Base-by-base conservation (phyloP, 2,797 vertebrate genomes). In the Mallotus villosus region DNA sequence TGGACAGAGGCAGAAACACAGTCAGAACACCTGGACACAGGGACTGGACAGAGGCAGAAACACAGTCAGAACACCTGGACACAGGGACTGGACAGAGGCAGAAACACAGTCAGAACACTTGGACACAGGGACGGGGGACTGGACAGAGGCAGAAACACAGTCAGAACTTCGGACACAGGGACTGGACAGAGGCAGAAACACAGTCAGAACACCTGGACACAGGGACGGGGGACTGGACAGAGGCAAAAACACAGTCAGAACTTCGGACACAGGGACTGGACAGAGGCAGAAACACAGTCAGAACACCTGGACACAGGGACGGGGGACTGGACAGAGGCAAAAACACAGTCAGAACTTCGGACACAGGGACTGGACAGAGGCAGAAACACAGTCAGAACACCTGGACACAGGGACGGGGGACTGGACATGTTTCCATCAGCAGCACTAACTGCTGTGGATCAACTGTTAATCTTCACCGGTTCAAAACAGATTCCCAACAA, bases 1-100 rank as follows among this genome's bases (percentile, higher is more conserved):
- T n/a, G n/a, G 17, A 81, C 32, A 37, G 80, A 17, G 34, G 27
- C 6, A 46, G 41, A 77, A 64, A 70, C 19, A 24, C 12, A 51
- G 11, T 49, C 4, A 51, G 29, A 55, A 55, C 51, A 22, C 22
- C 11, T 25, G 41, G 12, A 14, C 41, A 46, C 34, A 37, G 34
- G 2, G 9, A 3, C 37, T 0, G 9, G 17, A 81, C 32, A 37
- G 80, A 17, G 34, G 27, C 6, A 46, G 41, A 77, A 64, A 70
- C 19, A 24, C 12, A 51, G 11, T 49, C 4, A 51, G 29, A 55
- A 55, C 51, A 22, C 22, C 11, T 25, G 41, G 12, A 14, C 41
- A 46, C 34, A 37, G 34, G 2, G 9, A 3, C 37, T 0, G 9
- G 17, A 81, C 32, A 37, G 80, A 17, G 34, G 27, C 6, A 46